Evolutionary conservation across 2,888 invertebrate genomes (phyloP).

Genomic region (Eudasyphora cyanicolor): DNA sequence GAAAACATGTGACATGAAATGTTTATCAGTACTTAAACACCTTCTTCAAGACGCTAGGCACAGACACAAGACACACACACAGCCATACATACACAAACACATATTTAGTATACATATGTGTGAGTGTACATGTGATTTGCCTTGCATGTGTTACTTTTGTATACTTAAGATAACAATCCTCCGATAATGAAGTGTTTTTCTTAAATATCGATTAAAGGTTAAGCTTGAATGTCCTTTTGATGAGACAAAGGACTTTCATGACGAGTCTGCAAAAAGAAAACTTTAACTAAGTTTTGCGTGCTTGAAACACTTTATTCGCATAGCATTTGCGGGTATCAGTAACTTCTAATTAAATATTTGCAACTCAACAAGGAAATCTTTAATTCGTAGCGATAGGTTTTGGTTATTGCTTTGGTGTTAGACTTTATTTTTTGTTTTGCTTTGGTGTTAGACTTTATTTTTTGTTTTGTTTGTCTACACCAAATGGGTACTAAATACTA

Average conservation of each 20-base stretch:
- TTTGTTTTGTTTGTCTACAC: too few species aligned
- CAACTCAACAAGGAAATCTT: too few species aligned
- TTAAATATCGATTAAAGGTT: slow-evolving; percentile 60
- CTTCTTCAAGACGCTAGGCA: too few species aligned
- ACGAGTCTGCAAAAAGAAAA: not conserved
- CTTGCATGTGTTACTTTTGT: slow-evolving; percentile 9
- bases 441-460: too few species aligned
- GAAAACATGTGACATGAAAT: slow-evolving; percentile 77
- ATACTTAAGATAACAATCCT: slow-evolving; percentile 52
- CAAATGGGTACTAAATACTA: too few species aligned
- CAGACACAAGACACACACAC: not conserved
- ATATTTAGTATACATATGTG: not conserved
- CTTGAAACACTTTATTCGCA: slow-evolving; percentile 12
- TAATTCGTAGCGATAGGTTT: too few species aligned
- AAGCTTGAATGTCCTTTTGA: slow-evolving; percentile 34
- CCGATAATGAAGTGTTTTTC: slow-evolving; percentile 65
- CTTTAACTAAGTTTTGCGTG: slow-evolving; percentile 1
- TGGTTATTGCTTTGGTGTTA: too few species aligned
- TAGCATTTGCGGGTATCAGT: slow-evolving; percentile 39
- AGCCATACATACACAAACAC: not conserved
- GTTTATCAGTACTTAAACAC: slow-evolving; percentile 69
- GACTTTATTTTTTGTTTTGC: too few species aligned
- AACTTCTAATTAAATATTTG: slow-evolving; percentile 61
- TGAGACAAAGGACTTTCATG: slow-evolving; percentile 1
- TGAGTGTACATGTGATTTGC: slow-evolving; percentile 7